phyloP scores from a whole-genome alignment of 1,140 invertebrate genomes.

The Lutraria rhynchaena region DNA sequence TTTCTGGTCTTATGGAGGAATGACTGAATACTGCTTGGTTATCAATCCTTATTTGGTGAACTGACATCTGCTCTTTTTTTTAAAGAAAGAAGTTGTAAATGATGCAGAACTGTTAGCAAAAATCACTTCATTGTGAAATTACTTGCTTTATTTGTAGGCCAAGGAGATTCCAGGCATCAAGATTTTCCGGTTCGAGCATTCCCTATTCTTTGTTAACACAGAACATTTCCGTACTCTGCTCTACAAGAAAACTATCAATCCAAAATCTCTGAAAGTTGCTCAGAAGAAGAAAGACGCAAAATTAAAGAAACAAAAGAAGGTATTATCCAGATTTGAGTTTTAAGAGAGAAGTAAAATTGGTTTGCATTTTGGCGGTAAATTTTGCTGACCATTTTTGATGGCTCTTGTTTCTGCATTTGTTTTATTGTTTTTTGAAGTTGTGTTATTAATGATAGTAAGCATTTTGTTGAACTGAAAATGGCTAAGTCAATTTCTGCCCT shows the following conservation, averaged over 20 bases:
- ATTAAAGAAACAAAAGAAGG: slow-evolving; percentile 24
- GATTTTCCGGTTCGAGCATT: slow-evolving; percentile 81
- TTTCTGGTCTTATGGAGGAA: too few species aligned
- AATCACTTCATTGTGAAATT: too few species aligned
- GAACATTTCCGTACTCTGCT: slow-evolving; percentile 79
- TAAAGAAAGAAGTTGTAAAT: too few species aligned
- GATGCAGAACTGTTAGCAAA: too few species aligned
- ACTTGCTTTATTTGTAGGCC: slow-evolving; percentile 80
- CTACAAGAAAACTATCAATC: slow-evolving; percentile 77
- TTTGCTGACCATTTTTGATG: background rate
- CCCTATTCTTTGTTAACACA: slow-evolving; percentile 81
- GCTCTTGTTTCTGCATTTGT: too few species aligned
- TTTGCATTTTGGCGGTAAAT: background rate
- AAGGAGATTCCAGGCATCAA: slow-evolving; percentile 80
- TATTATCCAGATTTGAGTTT: background rate
- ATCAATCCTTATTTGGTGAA: too few species aligned
- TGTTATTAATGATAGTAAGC: background rate
- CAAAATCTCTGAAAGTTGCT: slow-evolving; percentile 68
- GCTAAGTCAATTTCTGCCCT: background rate
- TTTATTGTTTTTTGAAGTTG: background rate
- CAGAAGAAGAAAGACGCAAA: slow-evolving; percentile 62
- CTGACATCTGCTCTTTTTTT: too few species aligned
- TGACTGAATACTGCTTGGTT: too few species aligned
- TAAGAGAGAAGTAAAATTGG: background rate
- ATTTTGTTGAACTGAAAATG: background rate